phyloP scores from a whole-genome alignment of 2,113 vertebrate genomes.

The Athene noctua region DNA sequence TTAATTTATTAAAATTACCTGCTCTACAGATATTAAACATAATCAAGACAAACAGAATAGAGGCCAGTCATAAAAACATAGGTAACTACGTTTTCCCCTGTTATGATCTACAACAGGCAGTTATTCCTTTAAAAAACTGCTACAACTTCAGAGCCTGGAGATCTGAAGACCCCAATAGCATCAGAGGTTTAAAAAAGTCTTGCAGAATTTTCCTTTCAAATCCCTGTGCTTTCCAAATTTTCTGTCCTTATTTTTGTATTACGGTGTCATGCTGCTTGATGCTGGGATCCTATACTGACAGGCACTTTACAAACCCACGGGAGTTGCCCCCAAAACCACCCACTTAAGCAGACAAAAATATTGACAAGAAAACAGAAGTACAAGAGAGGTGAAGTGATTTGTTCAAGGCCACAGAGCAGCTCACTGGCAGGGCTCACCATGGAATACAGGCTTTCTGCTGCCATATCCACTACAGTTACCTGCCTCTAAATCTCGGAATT shows the following conservation, averaged over 20 bases:
- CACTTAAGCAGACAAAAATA: slow-evolving; percentile 7
- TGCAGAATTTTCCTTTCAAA: neutral
- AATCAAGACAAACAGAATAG: neutral
- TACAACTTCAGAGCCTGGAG: neutral
- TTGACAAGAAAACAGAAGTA: neutral
- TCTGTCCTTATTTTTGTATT: neutral
- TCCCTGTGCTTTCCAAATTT: neutral
- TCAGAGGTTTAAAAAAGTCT: neutral
- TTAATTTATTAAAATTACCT: slow-evolving; percentile 44
- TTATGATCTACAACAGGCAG: neutral
- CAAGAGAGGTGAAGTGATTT: slow-evolving; percentile 23
- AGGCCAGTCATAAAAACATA: neutral
- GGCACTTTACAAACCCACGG: neutral
- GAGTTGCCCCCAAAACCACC: neutral
- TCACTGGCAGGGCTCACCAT: neutral
- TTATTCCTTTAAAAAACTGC: slow-evolving; percentile 1
- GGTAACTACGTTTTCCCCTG: neutral
- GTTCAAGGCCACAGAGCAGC: slow-evolving; percentile 4
- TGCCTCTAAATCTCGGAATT: slow-evolving; percentile 16
- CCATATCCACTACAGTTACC: neutral
- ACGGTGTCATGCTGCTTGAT: neutral
- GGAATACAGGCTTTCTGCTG: neutral
- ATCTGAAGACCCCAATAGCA: neutral
- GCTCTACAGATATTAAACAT: slow-evolving; percentile 38
- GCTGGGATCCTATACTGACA: neutral